Percentiles rank a stretch among this genome's conserved stretches.
phyloP scores from a whole-genome alignment of 2,888 invertebrate species.

The Strigamia crassipes region DNA sequence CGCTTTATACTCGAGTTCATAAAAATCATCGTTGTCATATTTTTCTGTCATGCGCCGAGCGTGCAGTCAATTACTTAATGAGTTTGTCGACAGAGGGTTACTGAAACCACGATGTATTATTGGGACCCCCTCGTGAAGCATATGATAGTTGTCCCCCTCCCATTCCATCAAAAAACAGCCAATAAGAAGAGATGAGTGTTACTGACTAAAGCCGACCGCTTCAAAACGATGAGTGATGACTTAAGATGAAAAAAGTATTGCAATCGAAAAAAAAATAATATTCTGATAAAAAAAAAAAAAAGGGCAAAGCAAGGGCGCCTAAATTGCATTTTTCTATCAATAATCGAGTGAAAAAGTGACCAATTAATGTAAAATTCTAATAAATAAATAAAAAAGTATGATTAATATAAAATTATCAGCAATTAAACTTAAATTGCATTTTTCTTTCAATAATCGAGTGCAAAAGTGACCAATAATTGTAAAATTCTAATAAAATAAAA shows the following conservation, averaged over 20 bases:
- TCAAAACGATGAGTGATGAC: not conserved
- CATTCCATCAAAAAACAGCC: conserved; percentile 7
- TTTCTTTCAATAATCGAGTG: too few species aligned
- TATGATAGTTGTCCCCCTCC: conserved; percentile 1
- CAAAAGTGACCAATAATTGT: too few species aligned
- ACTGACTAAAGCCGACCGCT: not conserved
- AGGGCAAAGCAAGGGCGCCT: too few species aligned
- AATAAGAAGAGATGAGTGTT: conserved; percentile 7
- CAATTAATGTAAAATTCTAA: too few species aligned
- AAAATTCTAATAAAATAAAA: too few species aligned
- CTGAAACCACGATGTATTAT: conserved; percentile 6
- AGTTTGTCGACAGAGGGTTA: conserved; percentile 27
- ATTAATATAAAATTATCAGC: too few species aligned
- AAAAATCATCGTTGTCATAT: conserved; percentile 37
- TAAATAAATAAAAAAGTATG: too few species aligned
- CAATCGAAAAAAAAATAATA: not conserved
- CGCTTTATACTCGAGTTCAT: conserved; percentile 23
- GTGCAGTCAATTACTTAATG: conserved; percentile 41
- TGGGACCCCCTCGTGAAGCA: conserved; percentile 6
- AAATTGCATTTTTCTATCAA: too few species aligned
- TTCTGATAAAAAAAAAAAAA: not conserved
- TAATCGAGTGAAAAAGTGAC: too few species aligned
- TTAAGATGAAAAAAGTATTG: not conserved
- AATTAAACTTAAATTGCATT: too few species aligned
- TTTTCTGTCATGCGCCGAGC: conserved; percentile 28